phyloP scores from a whole-genome alignment of 1,140 invertebrate genomes.

The Ceratina calcarata region DNA sequence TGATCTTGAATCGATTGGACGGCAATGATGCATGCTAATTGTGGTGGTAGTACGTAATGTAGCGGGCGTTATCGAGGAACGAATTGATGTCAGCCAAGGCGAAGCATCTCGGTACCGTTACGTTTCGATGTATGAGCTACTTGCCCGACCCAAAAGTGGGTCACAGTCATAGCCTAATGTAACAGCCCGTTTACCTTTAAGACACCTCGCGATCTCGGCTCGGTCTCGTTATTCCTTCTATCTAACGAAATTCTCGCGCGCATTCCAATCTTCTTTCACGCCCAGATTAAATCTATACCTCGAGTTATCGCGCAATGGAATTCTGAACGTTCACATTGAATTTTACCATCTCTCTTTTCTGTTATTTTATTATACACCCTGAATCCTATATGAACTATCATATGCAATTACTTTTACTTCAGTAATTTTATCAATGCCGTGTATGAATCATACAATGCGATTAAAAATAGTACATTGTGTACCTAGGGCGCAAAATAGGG shows the following conservation, averaged over 20 bases:
- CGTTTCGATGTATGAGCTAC: conserved; percentile 76
- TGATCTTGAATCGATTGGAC: conserved; percentile 8
- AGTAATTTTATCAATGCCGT: too few species aligned
- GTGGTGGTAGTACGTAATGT: neutral
- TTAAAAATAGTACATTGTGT: too few species aligned
- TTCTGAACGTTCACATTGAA: conserved; percentile 15
- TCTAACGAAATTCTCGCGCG: conserved; percentile 40
- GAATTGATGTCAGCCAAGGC: conserved; percentile 75
- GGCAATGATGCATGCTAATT: conserved; percentile 10
- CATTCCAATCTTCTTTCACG: conserved; percentile 50
- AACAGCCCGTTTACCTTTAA: conserved; percentile 69
- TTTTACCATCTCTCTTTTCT: neutral
- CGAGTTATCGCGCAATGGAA: neutral
- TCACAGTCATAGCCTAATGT: conserved; percentile 76
- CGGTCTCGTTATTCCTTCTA: conserved; percentile 22
- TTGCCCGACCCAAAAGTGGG: conserved; percentile 73
- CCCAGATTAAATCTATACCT: conserved; percentile 53
- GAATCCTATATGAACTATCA: too few species aligned
- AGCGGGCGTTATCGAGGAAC: conserved; percentile 53
- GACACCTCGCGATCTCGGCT: conserved; percentile 57
- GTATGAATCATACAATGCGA: too few species aligned
- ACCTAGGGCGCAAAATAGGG: too few species aligned
- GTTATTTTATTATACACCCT: too few species aligned
- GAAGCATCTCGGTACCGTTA: conserved; percentile 76
- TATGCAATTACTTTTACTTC: too few species aligned